Conservation (phyloP, 23 tunicate genomes). For the Halocynthia aurantium region DNA sequence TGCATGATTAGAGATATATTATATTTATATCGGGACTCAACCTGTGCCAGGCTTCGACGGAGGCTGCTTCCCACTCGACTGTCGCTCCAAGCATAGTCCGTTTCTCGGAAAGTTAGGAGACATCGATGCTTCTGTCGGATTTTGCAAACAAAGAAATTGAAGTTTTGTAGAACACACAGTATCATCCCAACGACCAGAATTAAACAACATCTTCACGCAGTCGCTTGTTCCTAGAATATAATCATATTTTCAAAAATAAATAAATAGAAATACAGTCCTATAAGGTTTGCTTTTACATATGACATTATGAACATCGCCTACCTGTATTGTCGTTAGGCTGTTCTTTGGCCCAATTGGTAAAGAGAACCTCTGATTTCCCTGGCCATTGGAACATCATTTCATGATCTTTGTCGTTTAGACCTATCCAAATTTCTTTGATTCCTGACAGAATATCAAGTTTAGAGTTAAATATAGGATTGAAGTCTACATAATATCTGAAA, state of each 20-base stretch:
- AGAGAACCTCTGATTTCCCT: conserved; percentile 41
- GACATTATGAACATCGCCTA: not conserved
- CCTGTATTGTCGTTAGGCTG: conserved; percentile 79
- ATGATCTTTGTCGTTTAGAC: conserved; percentile 75
- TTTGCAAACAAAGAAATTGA: conserved; percentile 55
- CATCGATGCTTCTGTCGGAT: conserved; percentile 31
- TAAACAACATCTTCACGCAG: conserved; percentile 58
- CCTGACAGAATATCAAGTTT: not conserved
- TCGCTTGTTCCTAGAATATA: conserved; percentile 38
- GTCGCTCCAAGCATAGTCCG: conserved; percentile 14
- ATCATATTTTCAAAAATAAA: not conserved
- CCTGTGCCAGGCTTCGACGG: no score
- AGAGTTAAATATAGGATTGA: no score
- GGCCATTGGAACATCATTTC: conserved; percentile 87
- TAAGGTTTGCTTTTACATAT: not conserved
- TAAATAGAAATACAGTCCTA: not conserved
- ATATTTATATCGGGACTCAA: no score
- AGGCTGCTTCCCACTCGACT: not conserved
- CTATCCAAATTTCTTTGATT: conserved; percentile 58
- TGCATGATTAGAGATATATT: no score
- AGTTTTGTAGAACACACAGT: conserved; percentile 30
- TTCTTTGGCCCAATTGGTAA: conserved; percentile 80
- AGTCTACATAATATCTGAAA: no score
- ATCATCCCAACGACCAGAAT: conserved; percentile 71
- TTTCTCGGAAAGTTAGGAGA: conserved; percentile 2